A percentile compares a stretch with the other conserved stretches of the same genome.
Evolutionary conservation across 2,888 invertebrate genomes (phyloP).

Genomic region (Thalpophila matura): DNA sequence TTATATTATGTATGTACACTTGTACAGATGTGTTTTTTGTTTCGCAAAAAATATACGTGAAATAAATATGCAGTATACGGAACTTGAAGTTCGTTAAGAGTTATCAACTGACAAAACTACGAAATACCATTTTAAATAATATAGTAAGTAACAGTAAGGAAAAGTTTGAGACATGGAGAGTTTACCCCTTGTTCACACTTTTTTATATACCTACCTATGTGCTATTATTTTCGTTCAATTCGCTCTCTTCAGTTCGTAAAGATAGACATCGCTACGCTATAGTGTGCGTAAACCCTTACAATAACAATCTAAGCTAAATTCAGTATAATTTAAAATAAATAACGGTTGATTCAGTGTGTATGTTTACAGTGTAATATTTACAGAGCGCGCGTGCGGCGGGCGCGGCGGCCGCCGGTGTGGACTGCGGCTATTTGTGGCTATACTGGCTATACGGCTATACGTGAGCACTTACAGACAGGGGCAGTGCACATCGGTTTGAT

Average conservation of each 20-base stretch:
- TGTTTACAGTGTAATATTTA: slow-evolving; percentile 42
- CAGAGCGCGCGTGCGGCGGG: slow-evolving; percentile 5
- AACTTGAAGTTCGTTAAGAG: no score
- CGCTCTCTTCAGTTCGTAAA: neutral
- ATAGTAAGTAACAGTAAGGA: no score
- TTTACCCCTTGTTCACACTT: no score
- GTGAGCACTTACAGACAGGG: slow-evolving; percentile 5
- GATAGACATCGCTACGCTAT: neutral
- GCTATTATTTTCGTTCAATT: no score
- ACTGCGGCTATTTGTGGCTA: slow-evolving; percentile 37
- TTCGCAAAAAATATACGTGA: neutral
- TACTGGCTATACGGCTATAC: no score
- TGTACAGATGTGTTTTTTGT: no score
- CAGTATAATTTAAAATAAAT: slow-evolving; percentile 58
- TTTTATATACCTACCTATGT: no score
- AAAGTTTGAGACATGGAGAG: no score
- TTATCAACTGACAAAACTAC: no score
- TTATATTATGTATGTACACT: no score
- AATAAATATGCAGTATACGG: no score
- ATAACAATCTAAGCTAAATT: slow-evolving; percentile 54
- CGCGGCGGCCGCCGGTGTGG: neutral
- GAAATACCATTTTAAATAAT: no score
- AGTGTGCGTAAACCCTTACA: slow-evolving; percentile 17
- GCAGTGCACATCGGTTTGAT: neutral
- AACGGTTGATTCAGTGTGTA: slow-evolving; percentile 43